These are phyloP conservation scores for Nansenia antarctica DNA, from an alignment of 2,113 vertebrate genomes.

Conservation along the genomic window DNA sequence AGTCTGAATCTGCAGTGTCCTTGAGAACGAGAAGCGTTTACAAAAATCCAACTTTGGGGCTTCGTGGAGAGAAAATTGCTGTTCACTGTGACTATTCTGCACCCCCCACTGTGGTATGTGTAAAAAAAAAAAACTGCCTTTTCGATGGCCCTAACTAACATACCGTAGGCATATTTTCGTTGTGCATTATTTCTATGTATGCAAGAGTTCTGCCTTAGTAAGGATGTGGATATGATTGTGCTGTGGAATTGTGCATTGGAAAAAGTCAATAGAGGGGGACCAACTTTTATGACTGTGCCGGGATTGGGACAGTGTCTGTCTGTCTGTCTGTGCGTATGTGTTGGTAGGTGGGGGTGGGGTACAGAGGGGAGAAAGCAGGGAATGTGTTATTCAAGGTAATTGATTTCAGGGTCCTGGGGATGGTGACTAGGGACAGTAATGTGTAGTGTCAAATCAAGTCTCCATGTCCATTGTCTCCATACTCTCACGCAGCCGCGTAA, in stretches of 20 bases:
- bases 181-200: conserved; percentile 21
- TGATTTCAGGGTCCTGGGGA: not conserved
- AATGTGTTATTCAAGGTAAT: conserved; percentile 32
- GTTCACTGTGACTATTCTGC: conserved; percentile 9
- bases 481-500: conserved; percentile 46
- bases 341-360: conserved; percentile 53
- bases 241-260: conserved; percentile 44
- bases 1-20: conserved; percentile 79
- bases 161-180: conserved; percentile 44
- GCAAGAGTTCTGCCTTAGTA: conserved; percentile 7
- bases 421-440: conserved; percentile 7
- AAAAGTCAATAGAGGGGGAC: conserved; percentile 57
- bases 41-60: conserved; percentile 53
- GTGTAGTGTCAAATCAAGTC: conserved; percentile 22
- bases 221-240: conserved; percentile 50
- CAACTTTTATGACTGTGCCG: conserved; percentile 59
- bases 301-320: conserved; percentile 51
- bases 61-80: conserved; percentile 39
- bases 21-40: conserved; percentile 68
- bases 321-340: conserved; percentile 44
- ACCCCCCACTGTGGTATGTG: conserved; percentile 23
- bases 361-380: not conserved
- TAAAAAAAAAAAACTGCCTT: conserved; percentile 37
- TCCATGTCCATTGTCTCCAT: conserved; percentile 58
- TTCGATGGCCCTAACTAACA: conserved; percentile 9